Evolutionary conservation across 2,888 invertebrate species (phyloP).

Genomic region (Rambutsinella grinnellia): DNA sequence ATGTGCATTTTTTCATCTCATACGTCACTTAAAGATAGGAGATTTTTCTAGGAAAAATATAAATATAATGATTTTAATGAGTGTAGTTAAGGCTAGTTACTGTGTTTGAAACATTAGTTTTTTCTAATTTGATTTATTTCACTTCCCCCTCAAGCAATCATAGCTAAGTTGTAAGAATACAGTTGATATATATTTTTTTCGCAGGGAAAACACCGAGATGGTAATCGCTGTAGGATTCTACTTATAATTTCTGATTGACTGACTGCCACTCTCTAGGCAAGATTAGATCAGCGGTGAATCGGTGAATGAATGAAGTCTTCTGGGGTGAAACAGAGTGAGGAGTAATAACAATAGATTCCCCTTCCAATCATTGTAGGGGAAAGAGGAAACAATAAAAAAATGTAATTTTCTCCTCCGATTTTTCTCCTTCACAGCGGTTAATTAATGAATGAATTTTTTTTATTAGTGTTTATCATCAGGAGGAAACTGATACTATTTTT

Average conservation of each 20-base stretch:
- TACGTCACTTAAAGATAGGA: not conserved
- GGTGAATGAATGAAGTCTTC: constrained; percentile 45
- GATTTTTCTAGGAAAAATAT: not conserved
- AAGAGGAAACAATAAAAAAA: constrained; percentile 49
- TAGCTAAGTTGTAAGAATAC: not conserved
- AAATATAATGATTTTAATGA: not conserved
- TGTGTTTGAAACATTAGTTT: constrained; percentile 46
- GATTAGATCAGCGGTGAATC: not conserved
- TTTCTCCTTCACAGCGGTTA: constrained; percentile 50
- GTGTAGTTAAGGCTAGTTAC: constrained; percentile 7
- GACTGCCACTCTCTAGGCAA: not conserved
- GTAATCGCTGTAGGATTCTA: not conserved
- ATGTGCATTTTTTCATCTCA: not conserved
- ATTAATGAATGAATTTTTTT: constrained; percentile 51
- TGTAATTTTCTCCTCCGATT: constrained; percentile 8
- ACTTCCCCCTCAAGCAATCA: constrained; percentile 2
- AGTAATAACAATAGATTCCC: not conserved
- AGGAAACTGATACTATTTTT: not conserved
- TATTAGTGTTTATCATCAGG: not conserved
- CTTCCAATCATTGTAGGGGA: not conserved
- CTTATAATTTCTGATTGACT: not conserved
- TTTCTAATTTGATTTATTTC: constrained; percentile 53
- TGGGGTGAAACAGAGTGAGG: constrained; percentile 41
- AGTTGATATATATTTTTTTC: not conserved
- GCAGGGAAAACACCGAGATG: not conserved